Evolutionary conservation across 2,888 invertebrate species (phyloP).

Genomic region (Lasioglossum oenotherae): DNA sequence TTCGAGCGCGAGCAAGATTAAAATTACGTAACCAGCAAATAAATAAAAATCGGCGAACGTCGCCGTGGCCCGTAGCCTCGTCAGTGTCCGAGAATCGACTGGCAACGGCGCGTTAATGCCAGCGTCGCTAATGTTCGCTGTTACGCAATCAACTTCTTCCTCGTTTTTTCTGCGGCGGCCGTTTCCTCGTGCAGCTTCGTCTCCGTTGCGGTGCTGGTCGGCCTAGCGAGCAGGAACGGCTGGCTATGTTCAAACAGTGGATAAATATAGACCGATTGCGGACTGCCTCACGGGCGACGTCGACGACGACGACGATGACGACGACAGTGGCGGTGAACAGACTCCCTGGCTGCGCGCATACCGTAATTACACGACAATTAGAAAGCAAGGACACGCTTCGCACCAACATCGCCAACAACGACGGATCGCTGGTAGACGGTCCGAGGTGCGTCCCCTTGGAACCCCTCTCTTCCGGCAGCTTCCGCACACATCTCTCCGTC

Average conservation of each 20-base stretch:
- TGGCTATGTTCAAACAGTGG: conserved; percentile 61
- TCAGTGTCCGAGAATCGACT: not conserved
- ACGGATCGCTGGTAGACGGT: not conserved
- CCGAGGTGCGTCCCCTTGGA: not conserved
- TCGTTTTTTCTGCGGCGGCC: conserved; percentile 34
- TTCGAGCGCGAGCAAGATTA: not conserved
- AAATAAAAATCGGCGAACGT: not conserved
- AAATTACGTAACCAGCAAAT: not conserved
- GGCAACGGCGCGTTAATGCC: not conserved
- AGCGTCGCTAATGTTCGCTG: not conserved
- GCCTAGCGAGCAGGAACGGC: conserved; percentile 30
- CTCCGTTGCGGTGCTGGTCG: conserved; percentile 7
- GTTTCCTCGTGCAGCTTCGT: conserved; percentile 34
- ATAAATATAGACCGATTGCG: conserved; percentile 69
- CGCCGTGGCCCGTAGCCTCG: not conserved
- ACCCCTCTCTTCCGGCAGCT: not conserved
- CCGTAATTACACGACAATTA: conserved; percentile 74
- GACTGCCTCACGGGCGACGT: conserved; percentile 52
- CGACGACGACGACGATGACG: not conserved
- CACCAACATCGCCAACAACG: conserved; percentile 35
- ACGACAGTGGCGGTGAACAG: conserved; percentile 22
- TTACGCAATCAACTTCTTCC: conserved; percentile 43
- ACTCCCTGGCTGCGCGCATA: conserved; percentile 49
- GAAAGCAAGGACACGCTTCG: conserved; percentile 76
- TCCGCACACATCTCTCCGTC: not conserved